Percentiles rank a stretch among this genome's conserved stretches.
Evolutionary conservation across 1,140 invertebrate species (phyloP).

Genomic region (Drosophila dunni): DNA sequence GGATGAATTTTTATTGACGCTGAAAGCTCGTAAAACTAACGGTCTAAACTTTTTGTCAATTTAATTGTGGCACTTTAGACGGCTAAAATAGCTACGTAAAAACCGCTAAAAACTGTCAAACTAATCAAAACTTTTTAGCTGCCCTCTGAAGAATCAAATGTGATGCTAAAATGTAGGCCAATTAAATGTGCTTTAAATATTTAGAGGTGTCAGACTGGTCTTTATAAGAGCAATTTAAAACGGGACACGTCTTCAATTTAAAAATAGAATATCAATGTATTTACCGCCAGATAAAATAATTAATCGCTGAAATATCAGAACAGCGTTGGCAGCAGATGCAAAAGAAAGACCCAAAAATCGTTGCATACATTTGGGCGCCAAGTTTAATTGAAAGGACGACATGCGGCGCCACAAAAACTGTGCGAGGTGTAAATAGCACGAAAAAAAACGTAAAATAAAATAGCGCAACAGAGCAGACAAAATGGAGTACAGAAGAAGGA

Average conservation of each 20-base stretch:
- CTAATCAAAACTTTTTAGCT: constrained; percentile 27
- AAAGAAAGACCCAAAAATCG: constrained; percentile 28
- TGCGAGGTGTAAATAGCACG: constrained; percentile 25
- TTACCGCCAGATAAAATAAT: constrained; percentile 24
- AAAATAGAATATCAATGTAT: constrained; percentile 57
- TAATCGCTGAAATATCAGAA: constrained; percentile 61
- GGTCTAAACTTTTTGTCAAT: constrained; percentile 37
- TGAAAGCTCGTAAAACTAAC: constrained; percentile 18
- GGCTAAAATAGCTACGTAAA: not conserved
- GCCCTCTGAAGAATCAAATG: not conserved
- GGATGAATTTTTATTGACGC: constrained; percentile 63
- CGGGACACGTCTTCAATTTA: too few species aligned
- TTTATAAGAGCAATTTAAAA: too few species aligned
- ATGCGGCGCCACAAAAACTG: constrained; percentile 40
- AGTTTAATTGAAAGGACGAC: constrained; percentile 71
- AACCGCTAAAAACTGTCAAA: constrained; percentile 14
- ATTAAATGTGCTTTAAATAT: not conserved
- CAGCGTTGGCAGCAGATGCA: not conserved
- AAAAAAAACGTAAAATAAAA: constrained; percentile 8
- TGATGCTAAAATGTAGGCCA: not conserved
- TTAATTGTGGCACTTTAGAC: constrained; percentile 1
- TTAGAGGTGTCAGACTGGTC: too few species aligned
- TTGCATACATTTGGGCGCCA: constrained; percentile 68
- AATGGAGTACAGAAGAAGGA: not conserved
- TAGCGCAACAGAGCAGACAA: not conserved